Base-by-base conservation (phyloP, 92 coral and sea anemone species). In the Zoanthus sansibaricus region DNA sequence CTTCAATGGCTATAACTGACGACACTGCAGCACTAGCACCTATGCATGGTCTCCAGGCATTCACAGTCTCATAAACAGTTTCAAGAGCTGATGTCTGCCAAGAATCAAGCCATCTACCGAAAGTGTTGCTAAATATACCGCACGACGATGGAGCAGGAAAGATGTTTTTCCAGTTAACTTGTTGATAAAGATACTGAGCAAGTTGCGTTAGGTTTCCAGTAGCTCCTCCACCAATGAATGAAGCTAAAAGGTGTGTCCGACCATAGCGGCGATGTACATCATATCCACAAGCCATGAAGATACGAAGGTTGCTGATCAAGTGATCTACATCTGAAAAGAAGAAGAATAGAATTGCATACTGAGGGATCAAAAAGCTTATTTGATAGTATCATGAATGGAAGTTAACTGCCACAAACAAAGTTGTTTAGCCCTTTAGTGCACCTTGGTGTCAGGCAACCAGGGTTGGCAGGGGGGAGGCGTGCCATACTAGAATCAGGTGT, bases 21-120 rank as follows among this genome's bases (percentile, higher is more conserved):
- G 92, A 83, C 68, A 96, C 76, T 1, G 97, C 96, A 37, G 99
- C 99, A 87, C 99, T 96, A 17, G 96, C 93, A 46, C 99, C 99
- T 4, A 86, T 83, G 82, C 99, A 94, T 3, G 97, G 92, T 68
- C 94, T 88, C 89, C 92, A 69, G 5, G 94, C 92, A 82, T 96
- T 92, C 17, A 93, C 87, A 10, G 91, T 76, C 16, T 91, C 88
- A 56, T 87, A 96, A 3, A 93, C 74, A 69, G 92, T 86, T 48
- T 87, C 89, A 66, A 95, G 64, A 18, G 90, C 88, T 15, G 64
- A 3, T 16, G 74, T 68, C 68, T 96, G 94, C 83, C 88, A 90
- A 15, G 78, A 77, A 15, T 91, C 95, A 42, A 92, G 80, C 69
- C 85, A 91, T 33, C 46, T 82, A 6, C 90, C 90, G 42, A 93